Evolutionary conservation across 2,113 vertebrate species (phyloP).

Genomic region (Phyllostomus hastatus): DNA sequence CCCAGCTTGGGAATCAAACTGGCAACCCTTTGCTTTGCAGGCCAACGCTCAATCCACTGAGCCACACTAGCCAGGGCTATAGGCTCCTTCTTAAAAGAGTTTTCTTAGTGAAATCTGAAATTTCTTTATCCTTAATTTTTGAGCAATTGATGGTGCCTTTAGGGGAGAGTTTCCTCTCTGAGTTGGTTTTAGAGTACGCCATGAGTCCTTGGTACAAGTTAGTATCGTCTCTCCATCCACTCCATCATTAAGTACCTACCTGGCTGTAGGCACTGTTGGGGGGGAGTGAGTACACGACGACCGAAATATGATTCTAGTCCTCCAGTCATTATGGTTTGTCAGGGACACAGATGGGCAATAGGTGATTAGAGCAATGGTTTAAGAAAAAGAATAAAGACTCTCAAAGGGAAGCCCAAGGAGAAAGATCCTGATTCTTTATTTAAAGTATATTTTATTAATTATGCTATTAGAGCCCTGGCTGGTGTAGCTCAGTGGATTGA

Average conservation of each 20-base stretch:
- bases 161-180: background rate
- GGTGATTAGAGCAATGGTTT: background rate
- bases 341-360: background rate
- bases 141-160: background rate
- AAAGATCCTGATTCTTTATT: background rate
- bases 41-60: too few relatives aligned
- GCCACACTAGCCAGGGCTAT: too few relatives aligned
- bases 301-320: background rate
- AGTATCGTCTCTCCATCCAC: background rate
- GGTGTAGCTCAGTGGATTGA: too few relatives aligned
- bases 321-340: background rate
- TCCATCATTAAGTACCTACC: background rate
- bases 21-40: too few relatives aligned
- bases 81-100: background rate
- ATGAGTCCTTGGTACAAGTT: background rate
- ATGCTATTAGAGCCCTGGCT: too few relatives aligned
- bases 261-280: background rate
- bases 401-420: background rate
- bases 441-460: too few relatives aligned
- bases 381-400: background rate
- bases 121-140: background rate
- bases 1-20: too few relatives aligned
- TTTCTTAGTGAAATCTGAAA: background rate
- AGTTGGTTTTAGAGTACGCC: background rate
- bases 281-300: background rate